Conservation (phyloP, 2,888 invertebrate species). For the Drosophila acutilabella region DNA sequence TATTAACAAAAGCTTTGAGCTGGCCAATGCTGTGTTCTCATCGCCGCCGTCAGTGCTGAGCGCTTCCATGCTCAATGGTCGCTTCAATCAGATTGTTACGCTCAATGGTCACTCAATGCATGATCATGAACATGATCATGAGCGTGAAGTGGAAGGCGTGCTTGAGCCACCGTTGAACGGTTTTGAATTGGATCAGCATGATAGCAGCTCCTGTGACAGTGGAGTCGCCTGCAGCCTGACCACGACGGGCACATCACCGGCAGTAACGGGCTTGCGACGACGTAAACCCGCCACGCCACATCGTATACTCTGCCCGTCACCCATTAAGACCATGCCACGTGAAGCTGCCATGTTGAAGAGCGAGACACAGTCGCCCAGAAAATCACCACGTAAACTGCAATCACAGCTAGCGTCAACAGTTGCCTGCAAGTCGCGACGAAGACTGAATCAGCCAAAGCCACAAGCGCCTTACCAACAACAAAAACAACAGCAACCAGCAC, state of each 20-base stretch:
- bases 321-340: constrained; percentile 77
- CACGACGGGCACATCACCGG: constrained; percentile 37
- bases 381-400: constrained; percentile 77
- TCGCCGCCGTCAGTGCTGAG: constrained; percentile 78
- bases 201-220: constrained; percentile 85
- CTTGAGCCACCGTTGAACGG: constrained; percentile 44
- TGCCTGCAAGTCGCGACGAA: constrained; percentile 78
- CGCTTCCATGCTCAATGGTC: constrained; percentile 80
- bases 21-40: constrained; percentile 82
- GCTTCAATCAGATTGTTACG: constrained; percentile 83
- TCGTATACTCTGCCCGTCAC: constrained; percentile 86
- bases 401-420: constrained; percentile 55
- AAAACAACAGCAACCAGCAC: constrained; percentile 23
- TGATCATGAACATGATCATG: constrained; percentile 28
- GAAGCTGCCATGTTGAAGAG: constrained; percentile 39
- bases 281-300: constrained; percentile 87
- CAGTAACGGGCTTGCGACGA: constrained; percentile 55
- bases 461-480: constrained; percentile 76
- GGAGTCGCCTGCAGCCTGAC: constrained; percentile 82
- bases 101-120: constrained; percentile 68
- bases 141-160: constrained; percentile 35
- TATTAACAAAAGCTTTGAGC: constrained; percentile 83
- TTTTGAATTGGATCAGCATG: constrained; percentile 81
- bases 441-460: constrained; percentile 81
- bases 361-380: constrained; percentile 76